Percentiles rank a stretch among this genome's conserved stretches.
These are phyloP conservation scores for Pterostichus niger DNA, from an alignment of 2,888 invertebrate genomes.

Conservation along the genomic window DNA sequence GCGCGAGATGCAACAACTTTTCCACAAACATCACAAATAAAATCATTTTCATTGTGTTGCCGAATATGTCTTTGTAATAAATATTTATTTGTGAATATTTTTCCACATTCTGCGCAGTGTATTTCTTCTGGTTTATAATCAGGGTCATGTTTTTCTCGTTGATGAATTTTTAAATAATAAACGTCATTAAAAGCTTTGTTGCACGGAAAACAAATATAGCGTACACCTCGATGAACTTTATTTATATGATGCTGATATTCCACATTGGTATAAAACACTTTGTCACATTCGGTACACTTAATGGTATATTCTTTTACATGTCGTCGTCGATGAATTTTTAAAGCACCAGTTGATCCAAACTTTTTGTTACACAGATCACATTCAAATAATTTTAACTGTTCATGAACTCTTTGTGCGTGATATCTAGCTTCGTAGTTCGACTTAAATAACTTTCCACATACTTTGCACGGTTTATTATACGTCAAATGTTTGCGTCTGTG, in stretches of 20 bases:
- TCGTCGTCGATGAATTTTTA: constrained; percentile 29
- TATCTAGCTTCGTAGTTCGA: constrained; percentile 77
- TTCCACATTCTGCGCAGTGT: background rate
- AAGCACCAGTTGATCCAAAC: constrained; percentile 30
- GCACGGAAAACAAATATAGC: constrained; percentile 67
- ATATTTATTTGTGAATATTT: background rate
- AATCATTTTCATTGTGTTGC: background rate
- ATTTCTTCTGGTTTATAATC: constrained; percentile 18
- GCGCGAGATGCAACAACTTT: constrained; percentile 77
- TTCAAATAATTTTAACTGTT: constrained; percentile 71
- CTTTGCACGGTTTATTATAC: constrained; percentile 73
- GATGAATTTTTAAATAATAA: constrained; percentile 9
- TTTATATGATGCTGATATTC: constrained; percentile 70
- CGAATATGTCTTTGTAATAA: background rate
- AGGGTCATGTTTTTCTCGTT: constrained; percentile 53
- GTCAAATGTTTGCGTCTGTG: constrained; percentile 1
- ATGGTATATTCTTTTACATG: constrained; percentile 60
- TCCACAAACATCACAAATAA: constrained; percentile 78
- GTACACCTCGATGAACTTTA: constrained; percentile 64
- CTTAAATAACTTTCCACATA: constrained; percentile 77
- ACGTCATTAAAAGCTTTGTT: constrained; percentile 62
- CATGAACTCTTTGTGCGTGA: constrained; percentile 77
- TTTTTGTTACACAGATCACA: constrained; percentile 78
- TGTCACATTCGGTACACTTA: constrained; percentile 67
- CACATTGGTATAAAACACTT: constrained; percentile 70